These are phyloP conservation scores for Clusia tigrina DNA, from an alignment of 2,888 invertebrate species.

Conservation along the genomic window DNA sequence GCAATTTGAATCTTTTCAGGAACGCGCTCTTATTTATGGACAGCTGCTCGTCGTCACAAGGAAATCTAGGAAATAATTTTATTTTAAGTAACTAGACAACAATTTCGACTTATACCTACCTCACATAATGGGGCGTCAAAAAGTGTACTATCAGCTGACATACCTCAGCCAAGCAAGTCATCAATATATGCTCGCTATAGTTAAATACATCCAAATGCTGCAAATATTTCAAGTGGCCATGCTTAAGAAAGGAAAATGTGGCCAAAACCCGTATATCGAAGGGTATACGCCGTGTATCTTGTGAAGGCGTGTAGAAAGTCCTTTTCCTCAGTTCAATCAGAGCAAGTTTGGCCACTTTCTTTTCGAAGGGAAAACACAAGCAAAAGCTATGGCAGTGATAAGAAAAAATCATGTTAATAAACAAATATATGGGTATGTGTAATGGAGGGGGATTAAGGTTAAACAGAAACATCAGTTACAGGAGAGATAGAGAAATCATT, in stretches of 20 bases:
- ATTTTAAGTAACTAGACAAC: neutral
- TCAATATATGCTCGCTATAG: neutral
- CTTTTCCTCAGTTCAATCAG: slow-evolving; percentile 5
- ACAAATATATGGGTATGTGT: no score
- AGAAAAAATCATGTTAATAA: no score
- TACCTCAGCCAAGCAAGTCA: slow-evolving; percentile 16
- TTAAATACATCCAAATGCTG: slow-evolving; percentile 14
- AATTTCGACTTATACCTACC: slow-evolving; percentile 18
- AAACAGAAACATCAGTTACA: no score
- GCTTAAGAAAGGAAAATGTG: slow-evolving; percentile 24
- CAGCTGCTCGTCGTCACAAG: slow-evolving; percentile 15
- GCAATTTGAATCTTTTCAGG: slow-evolving; percentile 20
- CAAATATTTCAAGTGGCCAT: slow-evolving; percentile 28
- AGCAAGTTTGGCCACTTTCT: slow-evolving; percentile 12
- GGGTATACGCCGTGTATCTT: slow-evolving; percentile 12
- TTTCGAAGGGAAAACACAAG: slow-evolving; percentile 10
- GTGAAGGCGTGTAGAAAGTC: slow-evolving; percentile 16
- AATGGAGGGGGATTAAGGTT: no score
- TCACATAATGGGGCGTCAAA: slow-evolving; percentile 25
- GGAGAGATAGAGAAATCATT: neutral
- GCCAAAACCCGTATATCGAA: slow-evolving; percentile 32
- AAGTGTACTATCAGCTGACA: slow-evolving; percentile 30
- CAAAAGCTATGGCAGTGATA: slow-evolving; percentile 18
- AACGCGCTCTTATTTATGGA: slow-evolving; percentile 19
- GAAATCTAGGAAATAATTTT: slow-evolving; percentile 23